Conservation (phyloP, 64 coral and sea anemone species). For the Stylophora pistillata region DNA sequence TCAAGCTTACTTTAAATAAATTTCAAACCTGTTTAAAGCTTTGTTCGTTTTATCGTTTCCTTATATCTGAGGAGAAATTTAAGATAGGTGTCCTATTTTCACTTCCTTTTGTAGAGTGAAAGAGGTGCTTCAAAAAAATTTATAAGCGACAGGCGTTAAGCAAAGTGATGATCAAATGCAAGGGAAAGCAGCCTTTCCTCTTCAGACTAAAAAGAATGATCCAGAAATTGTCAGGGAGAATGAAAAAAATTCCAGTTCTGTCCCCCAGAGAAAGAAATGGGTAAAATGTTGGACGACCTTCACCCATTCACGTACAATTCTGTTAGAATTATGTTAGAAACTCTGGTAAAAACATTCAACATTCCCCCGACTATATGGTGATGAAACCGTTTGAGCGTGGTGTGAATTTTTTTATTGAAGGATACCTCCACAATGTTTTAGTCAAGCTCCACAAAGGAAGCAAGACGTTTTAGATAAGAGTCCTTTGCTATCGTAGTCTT, state of each 20-base stretch:
- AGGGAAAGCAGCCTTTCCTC: background rate
- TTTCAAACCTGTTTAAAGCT: too few species aligned
- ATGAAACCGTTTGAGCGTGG: too few species aligned
- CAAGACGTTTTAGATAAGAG: conserved; percentile 22
- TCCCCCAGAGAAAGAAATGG: too few species aligned
- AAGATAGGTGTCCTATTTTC: too few species aligned
- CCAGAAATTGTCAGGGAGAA: background rate
- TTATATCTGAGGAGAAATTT: too few species aligned
- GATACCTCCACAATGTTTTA: background rate
- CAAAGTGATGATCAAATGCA: background rate
- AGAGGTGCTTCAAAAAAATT: background rate
- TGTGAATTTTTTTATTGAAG: too few species aligned
- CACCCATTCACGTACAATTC: background rate
- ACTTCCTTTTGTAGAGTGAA: background rate
- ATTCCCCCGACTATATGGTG: background rate
- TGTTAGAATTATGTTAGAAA: background rate
- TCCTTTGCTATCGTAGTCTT: conserved; percentile 38
- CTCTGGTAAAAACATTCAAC: background rate
- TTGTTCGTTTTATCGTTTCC: too few species aligned
- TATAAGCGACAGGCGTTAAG: background rate
- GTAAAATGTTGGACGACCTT: background rate
- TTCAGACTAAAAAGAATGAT: background rate
- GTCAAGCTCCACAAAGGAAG: conserved; percentile 46
- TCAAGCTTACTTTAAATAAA: too few species aligned
- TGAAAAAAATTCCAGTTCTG: background rate